These are phyloP conservation scores for Calosoma granatense DNA, from an alignment of 1,140 invertebrate genomes.

Conservation along the genomic window DNA sequence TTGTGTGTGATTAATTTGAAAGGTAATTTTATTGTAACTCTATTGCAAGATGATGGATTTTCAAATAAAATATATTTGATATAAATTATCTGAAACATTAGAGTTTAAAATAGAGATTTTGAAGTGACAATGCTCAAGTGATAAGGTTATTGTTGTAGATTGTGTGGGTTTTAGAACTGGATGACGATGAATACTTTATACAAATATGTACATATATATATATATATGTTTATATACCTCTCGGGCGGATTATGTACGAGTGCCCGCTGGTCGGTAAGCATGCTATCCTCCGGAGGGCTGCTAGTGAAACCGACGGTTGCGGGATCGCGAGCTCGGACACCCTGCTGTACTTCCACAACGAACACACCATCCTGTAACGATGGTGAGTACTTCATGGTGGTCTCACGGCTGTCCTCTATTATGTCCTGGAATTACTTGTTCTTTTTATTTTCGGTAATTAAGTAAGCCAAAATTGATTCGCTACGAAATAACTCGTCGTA, in stretches of 20 bases:
- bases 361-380: constrained; percentile 64
- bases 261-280: constrained; percentile 26
- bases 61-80: too few species aligned
- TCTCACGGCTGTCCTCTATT: constrained; percentile 51
- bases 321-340: constrained; percentile 32
- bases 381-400: constrained; percentile 55
- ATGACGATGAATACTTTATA: too few species aligned
- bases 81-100: too few species aligned
- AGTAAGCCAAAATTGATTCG: not conserved
- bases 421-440: constrained; percentile 52
- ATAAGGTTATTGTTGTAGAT: too few species aligned
- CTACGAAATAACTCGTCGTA: not conserved
- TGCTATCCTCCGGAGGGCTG: not conserved
- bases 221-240: too few species aligned
- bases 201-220: too few species aligned
- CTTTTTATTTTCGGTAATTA: constrained; percentile 12
- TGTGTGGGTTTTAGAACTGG: too few species aligned
- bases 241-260: constrained; percentile 32
- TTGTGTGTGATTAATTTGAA: too few species aligned
- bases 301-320: constrained; percentile 1
- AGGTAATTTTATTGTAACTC: too few species aligned
- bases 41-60: too few species aligned
- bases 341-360: constrained; percentile 59
- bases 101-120: too few species aligned
- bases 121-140: too few species aligned